A percentile compares a stretch with the other conserved stretches of the same genome.
Evolutionary conservation across 2,888 invertebrate species (phyloP).

Genomic region (Bombylius major): DNA sequence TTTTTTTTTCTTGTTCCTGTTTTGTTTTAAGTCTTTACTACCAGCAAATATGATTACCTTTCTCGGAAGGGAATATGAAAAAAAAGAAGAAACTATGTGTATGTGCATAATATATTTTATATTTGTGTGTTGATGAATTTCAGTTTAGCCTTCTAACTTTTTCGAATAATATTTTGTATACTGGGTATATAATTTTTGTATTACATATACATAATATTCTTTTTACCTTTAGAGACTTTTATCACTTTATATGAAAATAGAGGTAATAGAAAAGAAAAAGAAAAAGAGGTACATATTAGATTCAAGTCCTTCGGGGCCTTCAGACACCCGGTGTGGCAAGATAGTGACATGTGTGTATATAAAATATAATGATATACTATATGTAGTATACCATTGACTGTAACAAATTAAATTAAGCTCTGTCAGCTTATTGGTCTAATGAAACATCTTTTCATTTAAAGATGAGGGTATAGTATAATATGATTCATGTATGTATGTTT

Average conservation of each 20-base stretch:
- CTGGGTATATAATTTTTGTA: not conserved
- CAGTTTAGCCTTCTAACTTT: no score
- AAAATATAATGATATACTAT: no score
- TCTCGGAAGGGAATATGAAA: no score
- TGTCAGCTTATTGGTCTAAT: constrained; percentile 11
- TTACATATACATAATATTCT: not conserved
- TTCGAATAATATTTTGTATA: no score
- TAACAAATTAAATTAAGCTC: constrained; percentile 14
- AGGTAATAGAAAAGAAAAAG: constrained; percentile 3
- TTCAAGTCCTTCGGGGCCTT: constrained; percentile 4
- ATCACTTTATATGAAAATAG: not conserved
- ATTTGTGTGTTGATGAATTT: no score
- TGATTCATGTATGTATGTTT: no score
- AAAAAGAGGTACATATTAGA: not conserved
- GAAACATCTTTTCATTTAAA: not conserved
- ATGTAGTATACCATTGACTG: constrained; percentile 6
- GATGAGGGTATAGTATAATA: no score
- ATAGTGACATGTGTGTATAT: constrained; percentile 3
- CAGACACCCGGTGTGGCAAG: not conserved
- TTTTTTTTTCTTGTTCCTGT: not conserved
- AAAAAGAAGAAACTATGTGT: no score
- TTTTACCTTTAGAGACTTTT: constrained; percentile 7
- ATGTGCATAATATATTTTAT: no score
- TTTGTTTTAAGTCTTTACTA: no score
- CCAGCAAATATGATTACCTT: no score